Conservation (phyloP, 1,140 invertebrate genomes). For the Macrocentrus cingulum region DNA sequence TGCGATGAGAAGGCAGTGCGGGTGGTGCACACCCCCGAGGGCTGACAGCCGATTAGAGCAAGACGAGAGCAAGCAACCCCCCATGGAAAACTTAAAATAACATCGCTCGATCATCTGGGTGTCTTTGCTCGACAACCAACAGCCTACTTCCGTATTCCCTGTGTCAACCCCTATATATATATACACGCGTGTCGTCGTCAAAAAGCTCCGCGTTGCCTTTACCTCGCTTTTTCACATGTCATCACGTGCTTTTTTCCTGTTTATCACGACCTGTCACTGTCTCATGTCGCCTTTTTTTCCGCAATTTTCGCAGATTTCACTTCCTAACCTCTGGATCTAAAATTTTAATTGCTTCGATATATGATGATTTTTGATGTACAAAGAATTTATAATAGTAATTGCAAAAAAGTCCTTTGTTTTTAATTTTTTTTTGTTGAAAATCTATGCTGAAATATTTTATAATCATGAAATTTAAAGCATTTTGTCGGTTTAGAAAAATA, state of each 20-base stretch:
- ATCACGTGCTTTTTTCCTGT: not conserved
- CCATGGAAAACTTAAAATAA: constrained; percentile 60
- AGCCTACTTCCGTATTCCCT: constrained; percentile 46
- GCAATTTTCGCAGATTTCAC: not conserved
- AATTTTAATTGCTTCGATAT: too few relatives aligned
- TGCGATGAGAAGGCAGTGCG: constrained; percentile 20
- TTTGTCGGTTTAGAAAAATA: too few relatives aligned
- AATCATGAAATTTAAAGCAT: too few relatives aligned
- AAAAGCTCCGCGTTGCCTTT: constrained; percentile 21
- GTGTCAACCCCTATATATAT: constrained; percentile 12
- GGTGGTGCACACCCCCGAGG: constrained; percentile 25
- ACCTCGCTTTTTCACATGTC: constrained; percentile 6
- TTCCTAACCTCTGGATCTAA: too few relatives aligned
- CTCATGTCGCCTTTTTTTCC: not conserved
- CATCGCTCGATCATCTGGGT: constrained; percentile 56
- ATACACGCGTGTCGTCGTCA: constrained; percentile 6
- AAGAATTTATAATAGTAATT: too few relatives aligned
- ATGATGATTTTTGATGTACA: too few relatives aligned
- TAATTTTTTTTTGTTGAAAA: too few relatives aligned
- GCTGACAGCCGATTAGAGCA: constrained; percentile 57
- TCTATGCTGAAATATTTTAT: too few relatives aligned
- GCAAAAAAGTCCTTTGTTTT: too few relatives aligned
- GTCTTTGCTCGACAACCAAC: constrained; percentile 49
- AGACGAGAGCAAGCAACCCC: constrained; percentile 44
- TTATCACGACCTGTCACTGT: not conserved